Conservation (phyloP, 2,113 vertebrate genomes). For the Alouatta palliata region DNA sequence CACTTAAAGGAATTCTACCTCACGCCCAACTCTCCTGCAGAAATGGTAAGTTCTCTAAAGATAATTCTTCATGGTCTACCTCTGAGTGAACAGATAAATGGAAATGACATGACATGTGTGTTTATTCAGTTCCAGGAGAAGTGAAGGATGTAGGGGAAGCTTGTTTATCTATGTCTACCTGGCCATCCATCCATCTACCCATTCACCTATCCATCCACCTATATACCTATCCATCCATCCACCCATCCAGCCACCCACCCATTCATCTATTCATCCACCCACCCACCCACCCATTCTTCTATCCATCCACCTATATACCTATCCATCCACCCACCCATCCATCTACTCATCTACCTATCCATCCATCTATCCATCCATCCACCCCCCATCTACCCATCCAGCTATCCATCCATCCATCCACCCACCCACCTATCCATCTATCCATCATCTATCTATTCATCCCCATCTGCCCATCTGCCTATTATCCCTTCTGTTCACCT, state of each 20-base stretch:
- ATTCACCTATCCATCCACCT: no score
- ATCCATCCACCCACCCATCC: accelerated
- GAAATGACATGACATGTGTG: not conserved
- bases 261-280: no score
- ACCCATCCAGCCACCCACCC: accelerated
- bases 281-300: accelerated
- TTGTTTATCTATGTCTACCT: not conserved
- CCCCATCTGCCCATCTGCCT: no score
- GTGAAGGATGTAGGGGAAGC: not conserved
- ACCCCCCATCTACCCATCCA: accelerated
- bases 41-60: conserved; percentile 87
- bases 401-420: no score
- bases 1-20: conserved; percentile 90
- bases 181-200: not conserved
- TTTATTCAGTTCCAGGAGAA: not conserved
- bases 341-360: accelerated
- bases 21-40: conserved; percentile 84
- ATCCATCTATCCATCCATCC: accelerated
- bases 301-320: accelerated
- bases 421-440: accelerated
- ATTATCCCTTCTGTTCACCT: no score
- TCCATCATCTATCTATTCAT: no score
- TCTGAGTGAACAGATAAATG: accelerated
- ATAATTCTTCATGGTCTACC: accelerated
- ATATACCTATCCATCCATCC: accelerated